Conservation (phyloP, 1,140 invertebrate species). For the Colletes gigas region DNA sequence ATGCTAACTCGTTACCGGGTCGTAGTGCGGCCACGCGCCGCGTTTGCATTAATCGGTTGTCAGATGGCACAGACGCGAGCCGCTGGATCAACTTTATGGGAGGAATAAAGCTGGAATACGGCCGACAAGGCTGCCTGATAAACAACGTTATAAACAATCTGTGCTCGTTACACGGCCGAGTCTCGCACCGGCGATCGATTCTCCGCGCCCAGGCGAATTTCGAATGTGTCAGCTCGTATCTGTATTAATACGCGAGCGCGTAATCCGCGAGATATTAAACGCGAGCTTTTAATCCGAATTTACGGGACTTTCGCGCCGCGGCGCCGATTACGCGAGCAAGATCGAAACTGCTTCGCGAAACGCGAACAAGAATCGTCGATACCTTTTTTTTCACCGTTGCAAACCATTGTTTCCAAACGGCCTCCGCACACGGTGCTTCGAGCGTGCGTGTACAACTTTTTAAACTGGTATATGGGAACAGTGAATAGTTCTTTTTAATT, state of each 20-base stretch:
- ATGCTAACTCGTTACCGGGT: slow-evolving; percentile 51
- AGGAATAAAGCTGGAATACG: slow-evolving; percentile 49
- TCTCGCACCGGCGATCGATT: slow-evolving; percentile 35
- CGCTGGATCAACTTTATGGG: slow-evolving; percentile 37
- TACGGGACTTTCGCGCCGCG: background rate
- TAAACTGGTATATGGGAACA: too few relatives aligned
- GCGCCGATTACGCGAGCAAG: background rate
- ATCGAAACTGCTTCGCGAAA: background rate
- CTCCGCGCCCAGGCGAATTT: slow-evolving; percentile 30
- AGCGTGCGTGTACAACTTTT: too few relatives aligned
- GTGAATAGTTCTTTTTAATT: too few relatives aligned
- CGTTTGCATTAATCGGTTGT: slow-evolving; percentile 64
- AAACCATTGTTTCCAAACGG: too few relatives aligned
- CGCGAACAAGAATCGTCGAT: background rate
- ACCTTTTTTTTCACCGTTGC: too few relatives aligned
- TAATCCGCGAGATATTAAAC: slow-evolving; percentile 18
- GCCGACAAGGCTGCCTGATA: slow-evolving; percentile 42
- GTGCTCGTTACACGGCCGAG: slow-evolving; percentile 35
- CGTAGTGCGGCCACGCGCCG: slow-evolving; percentile 16
- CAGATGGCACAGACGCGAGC: slow-evolving; percentile 46
- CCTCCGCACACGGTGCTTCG: too few relatives aligned
- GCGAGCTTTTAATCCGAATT: background rate
- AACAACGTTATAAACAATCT: slow-evolving; percentile 63
- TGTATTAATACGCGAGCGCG: slow-evolving; percentile 28
- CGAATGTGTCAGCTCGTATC: background rate